Evolutionary conservation across 2,888 invertebrate genomes (phyloP).

Genomic region (Phymatocera aterrima): DNA sequence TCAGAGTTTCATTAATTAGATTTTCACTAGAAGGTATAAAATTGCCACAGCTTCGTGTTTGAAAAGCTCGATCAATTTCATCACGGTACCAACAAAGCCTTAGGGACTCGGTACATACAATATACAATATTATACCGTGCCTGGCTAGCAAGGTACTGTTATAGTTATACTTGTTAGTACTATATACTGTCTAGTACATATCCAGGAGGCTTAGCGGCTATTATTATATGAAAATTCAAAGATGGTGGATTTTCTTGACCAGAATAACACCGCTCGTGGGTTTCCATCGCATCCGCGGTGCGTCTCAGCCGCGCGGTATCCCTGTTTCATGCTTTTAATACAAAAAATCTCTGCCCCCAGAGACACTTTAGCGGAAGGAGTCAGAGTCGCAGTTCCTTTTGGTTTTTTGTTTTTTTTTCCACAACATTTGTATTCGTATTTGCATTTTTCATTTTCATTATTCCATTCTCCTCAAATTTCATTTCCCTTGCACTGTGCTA

Average conservation of each 20-base stretch:
- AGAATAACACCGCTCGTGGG: conserved; percentile 11
- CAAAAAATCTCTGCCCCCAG: too few relatives aligned
- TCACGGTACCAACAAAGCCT: conserved; percentile 2
- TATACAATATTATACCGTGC: too few relatives aligned
- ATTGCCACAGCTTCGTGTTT: not conserved
- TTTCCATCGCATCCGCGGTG: too few relatives aligned
- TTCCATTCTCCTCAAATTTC: too few relatives aligned
- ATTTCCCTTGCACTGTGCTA: too few relatives aligned
- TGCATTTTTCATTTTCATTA: too few relatives aligned
- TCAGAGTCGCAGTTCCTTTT: too few relatives aligned
- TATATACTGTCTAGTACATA: not conserved
- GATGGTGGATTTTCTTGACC: conserved; percentile 26
- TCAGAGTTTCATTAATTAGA: not conserved
- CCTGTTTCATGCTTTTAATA: not conserved
- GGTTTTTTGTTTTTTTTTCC: too few relatives aligned
- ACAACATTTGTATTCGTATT: too few relatives aligned
- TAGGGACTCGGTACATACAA: not conserved
- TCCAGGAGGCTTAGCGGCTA: not conserved
- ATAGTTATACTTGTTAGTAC: not conserved
- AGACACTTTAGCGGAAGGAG: too few relatives aligned
- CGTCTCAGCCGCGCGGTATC: not conserved
- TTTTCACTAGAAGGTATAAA: not conserved
- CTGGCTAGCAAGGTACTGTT: too few relatives aligned
- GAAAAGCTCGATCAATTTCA: conserved; percentile 27
- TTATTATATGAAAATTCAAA: conserved; percentile 21